Evolutionary conservation across 1,140 invertebrate species (phyloP).

Genomic region (Drosophila ogumai): DNA sequence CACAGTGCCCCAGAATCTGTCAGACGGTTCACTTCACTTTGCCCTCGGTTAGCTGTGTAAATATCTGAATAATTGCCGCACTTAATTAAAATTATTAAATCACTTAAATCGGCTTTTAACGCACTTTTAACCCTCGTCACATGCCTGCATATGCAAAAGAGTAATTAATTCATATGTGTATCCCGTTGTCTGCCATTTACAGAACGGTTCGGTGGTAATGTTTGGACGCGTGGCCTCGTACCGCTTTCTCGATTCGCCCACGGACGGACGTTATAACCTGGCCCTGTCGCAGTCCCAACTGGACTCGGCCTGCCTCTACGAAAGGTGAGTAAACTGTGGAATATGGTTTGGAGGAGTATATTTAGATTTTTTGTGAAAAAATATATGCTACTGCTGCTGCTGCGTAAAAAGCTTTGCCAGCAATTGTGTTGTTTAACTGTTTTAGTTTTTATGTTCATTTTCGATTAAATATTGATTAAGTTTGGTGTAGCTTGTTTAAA

Average conservation of each 20-base stretch:
- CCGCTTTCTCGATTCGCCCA: conserved; percentile 95
- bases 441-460: conserved; percentile 3
- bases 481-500: background rate
- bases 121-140: conserved; percentile 40
- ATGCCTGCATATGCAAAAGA: background rate
- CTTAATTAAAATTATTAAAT: conserved; percentile 52
- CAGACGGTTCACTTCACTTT: conserved; percentile 28
- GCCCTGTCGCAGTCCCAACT: conserved; percentile 88
- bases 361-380: background rate
- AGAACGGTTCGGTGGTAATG: conserved; percentile 94
- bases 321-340: conserved; percentile 87
- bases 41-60: conserved; percentile 15
- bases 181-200: conserved; percentile 32
- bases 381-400: conserved; percentile 18
- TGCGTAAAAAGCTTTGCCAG: conserved; percentile 30
- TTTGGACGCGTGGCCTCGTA: conserved; percentile 96
- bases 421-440: background rate
- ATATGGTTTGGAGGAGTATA: background rate
- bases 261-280: conserved; percentile 91
- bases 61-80: conserved; percentile 40
- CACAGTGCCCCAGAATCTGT: conserved; percentile 56
- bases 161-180: conserved; percentile 33
- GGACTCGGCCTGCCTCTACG: conserved; percentile 91
- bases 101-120: conserved; percentile 35
- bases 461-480: background rate